phyloP scores from a whole-genome alignment of 2,888 invertebrate species.

The Geophilus truncorum region DNA sequence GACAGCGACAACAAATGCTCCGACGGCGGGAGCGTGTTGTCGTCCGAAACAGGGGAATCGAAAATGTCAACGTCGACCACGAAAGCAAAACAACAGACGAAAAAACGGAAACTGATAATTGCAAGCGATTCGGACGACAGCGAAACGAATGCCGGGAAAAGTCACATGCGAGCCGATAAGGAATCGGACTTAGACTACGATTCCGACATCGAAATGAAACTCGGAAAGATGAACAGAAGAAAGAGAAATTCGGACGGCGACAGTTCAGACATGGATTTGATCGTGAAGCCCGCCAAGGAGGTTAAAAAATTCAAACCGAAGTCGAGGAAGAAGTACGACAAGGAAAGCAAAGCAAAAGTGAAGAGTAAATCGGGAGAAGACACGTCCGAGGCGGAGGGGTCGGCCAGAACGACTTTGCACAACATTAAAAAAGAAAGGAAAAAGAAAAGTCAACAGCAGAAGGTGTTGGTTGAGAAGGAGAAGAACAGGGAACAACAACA shows the following conservation, averaged over 20 bases:
- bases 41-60: conserved; percentile 39
- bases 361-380: conserved; percentile 56
- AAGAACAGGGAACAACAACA: conserved; percentile 10
- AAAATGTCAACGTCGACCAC: conserved; percentile 37
- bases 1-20: conserved; percentile 42
- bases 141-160: conserved; percentile 28
- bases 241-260: conserved; percentile 30
- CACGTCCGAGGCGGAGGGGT: conserved; percentile 33
- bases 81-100: conserved; percentile 29
- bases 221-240: conserved; percentile 33
- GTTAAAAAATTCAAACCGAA: conserved; percentile 35
- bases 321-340: conserved; percentile 68
- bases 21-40: conserved; percentile 38
- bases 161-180: not conserved
- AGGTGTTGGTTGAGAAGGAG: conserved; percentile 15
- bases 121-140: conserved; percentile 35
- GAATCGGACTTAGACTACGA: conserved; percentile 14
- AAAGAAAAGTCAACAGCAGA: conserved; percentile 19
- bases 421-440: conserved; percentile 29
- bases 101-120: conserved; percentile 36
- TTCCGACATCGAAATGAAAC: conserved; percentile 28
- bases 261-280: conserved; percentile 36
- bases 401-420: conserved; percentile 29
- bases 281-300: conserved; percentile 28
- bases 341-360: conserved; percentile 62